A percentile compares a stretch with the other conserved stretches of the same genome.
These are phyloP conservation scores for Nineta flava DNA, from an alignment of 2,888 invertebrate genomes.

Conservation along the genomic window DNA sequence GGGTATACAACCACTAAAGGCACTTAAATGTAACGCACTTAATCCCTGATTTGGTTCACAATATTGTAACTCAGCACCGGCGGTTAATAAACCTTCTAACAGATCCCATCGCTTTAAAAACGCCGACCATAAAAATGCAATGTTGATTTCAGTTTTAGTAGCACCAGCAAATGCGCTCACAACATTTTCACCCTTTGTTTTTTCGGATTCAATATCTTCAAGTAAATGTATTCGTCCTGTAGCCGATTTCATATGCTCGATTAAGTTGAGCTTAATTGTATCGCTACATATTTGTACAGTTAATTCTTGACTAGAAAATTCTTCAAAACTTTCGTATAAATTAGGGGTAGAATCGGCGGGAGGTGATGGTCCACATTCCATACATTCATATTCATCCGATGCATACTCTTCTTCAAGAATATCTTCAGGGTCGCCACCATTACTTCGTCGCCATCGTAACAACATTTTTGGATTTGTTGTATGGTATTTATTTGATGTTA, in stretches of 20 bases:
- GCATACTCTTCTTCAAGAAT: conserved; percentile 51
- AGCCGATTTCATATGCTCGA: conserved; percentile 54
- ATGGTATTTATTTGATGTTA: conserved; percentile 14
- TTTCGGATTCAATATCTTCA: conserved; percentile 57
- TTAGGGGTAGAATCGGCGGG: conserved; percentile 68
- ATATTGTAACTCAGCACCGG: conserved; percentile 56
- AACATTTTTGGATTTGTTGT: conserved; percentile 5
- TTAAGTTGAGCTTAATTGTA: conserved; percentile 52
- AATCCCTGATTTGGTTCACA: conserved; percentile 54
- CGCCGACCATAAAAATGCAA: conserved; percentile 56
- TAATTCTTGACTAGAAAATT: conserved; percentile 42
- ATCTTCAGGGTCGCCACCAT: conserved; percentile 21
- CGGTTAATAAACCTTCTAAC: conserved; percentile 41
- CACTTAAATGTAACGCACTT: conserved; percentile 58
- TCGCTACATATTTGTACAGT: conserved; percentile 59
- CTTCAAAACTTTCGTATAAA: conserved; percentile 67
- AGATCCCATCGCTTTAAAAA: conserved; percentile 54
- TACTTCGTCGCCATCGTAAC: conserved; percentile 19
- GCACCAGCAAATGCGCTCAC: conserved; percentile 35
- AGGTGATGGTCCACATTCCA: conserved; percentile 65
- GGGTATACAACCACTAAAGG: conserved; percentile 61
- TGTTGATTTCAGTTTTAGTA: conserved; percentile 51
- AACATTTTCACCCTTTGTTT: conserved; percentile 39
- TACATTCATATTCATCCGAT: conserved; percentile 55
- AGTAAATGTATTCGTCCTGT: conserved; percentile 50